Percentiles rank a stretch among this genome's conserved stretches.
These are phyloP conservation scores for Melieria crassipennis DNA, from an alignment of 2,888 invertebrate genomes.

Conservation along the genomic window DNA sequence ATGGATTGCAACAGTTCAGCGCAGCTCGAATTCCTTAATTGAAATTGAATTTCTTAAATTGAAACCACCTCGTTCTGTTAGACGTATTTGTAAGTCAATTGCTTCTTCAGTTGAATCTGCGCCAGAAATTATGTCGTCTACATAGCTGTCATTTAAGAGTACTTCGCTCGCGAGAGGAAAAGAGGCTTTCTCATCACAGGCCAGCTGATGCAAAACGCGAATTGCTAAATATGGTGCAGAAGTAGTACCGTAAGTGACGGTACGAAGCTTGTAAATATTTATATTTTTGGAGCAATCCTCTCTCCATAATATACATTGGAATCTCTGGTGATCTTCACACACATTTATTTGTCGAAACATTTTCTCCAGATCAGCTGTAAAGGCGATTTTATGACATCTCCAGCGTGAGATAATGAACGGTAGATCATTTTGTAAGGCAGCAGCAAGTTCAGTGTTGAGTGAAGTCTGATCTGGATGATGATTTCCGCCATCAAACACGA, in stretches of 20 bases:
- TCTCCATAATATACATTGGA: constrained; percentile 37
- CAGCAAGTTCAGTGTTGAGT: constrained; percentile 28
- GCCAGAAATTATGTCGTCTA: too few species aligned
- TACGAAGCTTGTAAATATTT: constrained; percentile 32
- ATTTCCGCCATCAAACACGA: too few species aligned
- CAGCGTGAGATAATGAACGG: constrained; percentile 30
- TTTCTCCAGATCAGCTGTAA: constrained; percentile 38
- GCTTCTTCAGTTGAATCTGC: too few species aligned
- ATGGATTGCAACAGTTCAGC: too few species aligned
- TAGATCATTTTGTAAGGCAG: constrained; percentile 36
- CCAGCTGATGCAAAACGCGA: constrained; percentile 36
- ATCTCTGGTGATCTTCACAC: constrained; percentile 30
- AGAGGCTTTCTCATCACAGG: constrained; percentile 27
- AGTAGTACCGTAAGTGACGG: constrained; percentile 36
- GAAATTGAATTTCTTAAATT: too few species aligned
- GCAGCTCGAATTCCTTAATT: too few species aligned
- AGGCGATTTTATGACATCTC: constrained; percentile 35
- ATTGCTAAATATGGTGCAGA: constrained; percentile 39
- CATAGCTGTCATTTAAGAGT: too few species aligned
- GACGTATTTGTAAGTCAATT: too few species aligned
- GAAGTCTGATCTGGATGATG: constrained; percentile 7
- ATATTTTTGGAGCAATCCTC: constrained; percentile 10
- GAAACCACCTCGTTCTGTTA: too few species aligned
- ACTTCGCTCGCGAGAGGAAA: too few species aligned
- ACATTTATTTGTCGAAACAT: constrained; percentile 40